Percentiles rank a stretch among this genome's conserved stretches.
These are phyloP conservation scores for Kryphioiulus occultus DNA, from an alignment of 2,888 invertebrate species.

Conservation along the genomic window DNA sequence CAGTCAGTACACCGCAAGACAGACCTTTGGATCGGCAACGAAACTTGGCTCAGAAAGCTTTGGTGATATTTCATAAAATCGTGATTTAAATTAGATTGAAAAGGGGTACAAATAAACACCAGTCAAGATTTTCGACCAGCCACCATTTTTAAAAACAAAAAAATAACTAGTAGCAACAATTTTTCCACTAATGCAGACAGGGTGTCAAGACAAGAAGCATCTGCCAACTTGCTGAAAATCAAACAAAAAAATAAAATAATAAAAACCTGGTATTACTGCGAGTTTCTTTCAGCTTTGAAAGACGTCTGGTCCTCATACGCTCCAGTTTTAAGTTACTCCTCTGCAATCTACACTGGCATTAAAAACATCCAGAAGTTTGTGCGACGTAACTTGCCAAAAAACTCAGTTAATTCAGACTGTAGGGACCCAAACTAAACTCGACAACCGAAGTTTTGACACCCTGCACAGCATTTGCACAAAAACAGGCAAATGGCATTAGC, in stretches of 20 bases:
- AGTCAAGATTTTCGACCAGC: neutral
- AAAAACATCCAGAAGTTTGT: neutral
- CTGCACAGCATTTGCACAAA: neutral
- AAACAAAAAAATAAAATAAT: conserved; percentile 41
- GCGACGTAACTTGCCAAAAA: no score
- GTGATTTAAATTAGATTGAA: no score
- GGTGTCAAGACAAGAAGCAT: neutral
- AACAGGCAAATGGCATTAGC: no score
- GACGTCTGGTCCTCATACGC: neutral
- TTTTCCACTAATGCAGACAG: neutral
- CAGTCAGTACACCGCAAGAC: neutral
- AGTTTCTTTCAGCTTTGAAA: conserved; percentile 2
- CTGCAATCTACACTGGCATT: neutral
- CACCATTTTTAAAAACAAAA: neutral
- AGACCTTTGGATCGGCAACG: neutral
- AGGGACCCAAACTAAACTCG: no score
- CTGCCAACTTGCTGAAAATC: neutral
- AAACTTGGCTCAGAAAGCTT: neutral
- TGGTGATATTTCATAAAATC: no score
- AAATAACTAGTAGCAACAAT: neutral
- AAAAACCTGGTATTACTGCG: neutral
- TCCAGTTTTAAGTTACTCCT: neutral
- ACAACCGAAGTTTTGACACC: neutral
- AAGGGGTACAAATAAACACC: no score
- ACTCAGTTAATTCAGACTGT: no score